A percentile compares a stretch with the other conserved stretches of the same genome.
phyloP scores from a whole-genome alignment of 2,888 invertebrate species.

The Scaptomyza flava region DNA sequence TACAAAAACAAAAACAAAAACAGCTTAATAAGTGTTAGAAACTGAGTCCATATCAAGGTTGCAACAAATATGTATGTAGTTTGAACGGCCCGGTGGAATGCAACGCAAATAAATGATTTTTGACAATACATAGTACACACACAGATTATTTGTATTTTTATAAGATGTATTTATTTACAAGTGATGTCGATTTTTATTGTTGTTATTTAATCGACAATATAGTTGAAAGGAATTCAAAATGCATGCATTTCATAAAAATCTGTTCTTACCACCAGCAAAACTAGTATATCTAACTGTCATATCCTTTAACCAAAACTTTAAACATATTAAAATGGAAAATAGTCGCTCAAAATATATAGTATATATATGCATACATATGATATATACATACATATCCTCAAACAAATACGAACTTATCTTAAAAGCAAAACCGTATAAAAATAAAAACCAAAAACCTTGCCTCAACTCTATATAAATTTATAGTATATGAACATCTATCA shows the following conservation, averaged over 20 bases:
- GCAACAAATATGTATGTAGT: neutral
- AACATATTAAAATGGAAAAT: conserved; percentile 1
- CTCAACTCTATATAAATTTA: conserved; percentile 3
- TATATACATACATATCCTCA: conserved; percentile 53
- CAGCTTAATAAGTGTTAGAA: conserved; percentile 9
- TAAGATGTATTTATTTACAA: conserved; percentile 71
- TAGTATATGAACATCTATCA: conserved; percentile 20
- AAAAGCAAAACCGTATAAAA: conserved; percentile 16
- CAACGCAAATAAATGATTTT: conserved; percentile 65
- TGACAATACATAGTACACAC: conserved; percentile 64
- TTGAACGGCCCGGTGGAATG: conserved; percentile 22
- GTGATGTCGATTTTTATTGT: conserved; percentile 43
- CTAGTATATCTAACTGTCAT: conserved; percentile 16
- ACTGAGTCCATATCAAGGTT: conserved; percentile 20
- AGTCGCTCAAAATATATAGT: conserved; percentile 35
- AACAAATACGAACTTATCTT: conserved; percentile 40
- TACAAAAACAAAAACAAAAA: too few species aligned
- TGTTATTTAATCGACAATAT: conserved; percentile 50
- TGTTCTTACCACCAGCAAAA: conserved; percentile 45
- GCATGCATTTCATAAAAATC: conserved; percentile 47
- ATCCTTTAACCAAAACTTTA: conserved; percentile 8
- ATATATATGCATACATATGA: conserved; percentile 28
- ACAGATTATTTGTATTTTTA: conserved; percentile 73
- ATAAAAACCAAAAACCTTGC: conserved; percentile 3
- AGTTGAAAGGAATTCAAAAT: conserved; percentile 27